Base-by-base conservation (phyloP, 2,888 invertebrate species). In the Parapristionchus giblindavisi region DNA sequence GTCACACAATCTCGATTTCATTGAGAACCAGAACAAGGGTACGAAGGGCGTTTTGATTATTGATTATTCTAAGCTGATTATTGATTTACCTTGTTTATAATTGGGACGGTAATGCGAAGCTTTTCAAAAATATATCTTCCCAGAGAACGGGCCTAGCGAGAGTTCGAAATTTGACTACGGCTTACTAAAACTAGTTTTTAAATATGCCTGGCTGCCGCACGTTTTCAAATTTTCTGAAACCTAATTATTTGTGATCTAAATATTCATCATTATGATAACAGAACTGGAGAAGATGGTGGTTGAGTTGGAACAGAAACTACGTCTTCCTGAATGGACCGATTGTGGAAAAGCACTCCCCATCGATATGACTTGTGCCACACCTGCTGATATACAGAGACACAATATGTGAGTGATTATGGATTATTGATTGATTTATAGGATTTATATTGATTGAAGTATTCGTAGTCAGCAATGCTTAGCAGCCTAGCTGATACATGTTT, bases 21-120 rank as follows among this genome's bases (percentile, higher is more conserved):
- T 82, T 40, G 80, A 77, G 52, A 78, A 81, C 38, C 82, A 82
- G 51, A 83, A 82, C 43, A 76, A 76, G 52, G 78, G 78, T 77
- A 51, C 32, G 63, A 27, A 17, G 52, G 21, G 29, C 21, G 34
- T n/a, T 5, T 17, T 14, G 68, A 68, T n/a, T n/a, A 3, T 3
- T 17, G 32, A 48, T 5, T 48, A 36, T 32, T 11, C n/a, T 11
- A 60, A 43, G 17, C 8, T 43, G 8, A 14, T 43, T 43, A 14
- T 43, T 43, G 43, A 8, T 17, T 14, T 43, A 17, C 17, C 43
- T 17, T 14, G 6, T 54, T 24, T 54, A 54, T 54, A n/a, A 6
- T 40, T 1, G n/a, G n/a, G n/a, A 51, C 27, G 24, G n/a, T n/a
- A n/a, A n/a, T n/a, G n/a, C n/a, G n/a, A n/a, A n/a, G n/a, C n/a